These are phyloP conservation scores for Scelioninae gen. 1 DNA, from an alignment of 2,888 invertebrate genomes.

Conservation along the genomic window DNA sequence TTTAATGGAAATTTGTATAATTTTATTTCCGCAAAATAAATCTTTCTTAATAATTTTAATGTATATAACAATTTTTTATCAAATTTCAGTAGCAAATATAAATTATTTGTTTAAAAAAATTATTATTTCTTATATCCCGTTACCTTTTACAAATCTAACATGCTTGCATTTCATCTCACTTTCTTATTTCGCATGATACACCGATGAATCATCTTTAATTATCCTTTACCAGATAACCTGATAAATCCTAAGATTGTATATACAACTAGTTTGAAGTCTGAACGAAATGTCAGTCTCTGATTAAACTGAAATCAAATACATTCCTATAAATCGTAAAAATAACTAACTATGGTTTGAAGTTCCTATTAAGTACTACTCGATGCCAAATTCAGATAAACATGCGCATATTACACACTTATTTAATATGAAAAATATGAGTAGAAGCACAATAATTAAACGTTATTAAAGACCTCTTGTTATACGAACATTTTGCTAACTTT, in stretches of 20 bases:
- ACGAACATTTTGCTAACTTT: neutral
- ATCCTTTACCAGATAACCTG: conserved; percentile 54
- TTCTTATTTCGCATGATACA: conserved; percentile 43
- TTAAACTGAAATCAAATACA: conserved; percentile 50
- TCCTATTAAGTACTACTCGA: conserved; percentile 15
- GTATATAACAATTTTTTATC: too few relatives aligned
- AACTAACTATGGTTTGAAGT: neutral
- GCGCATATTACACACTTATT: neutral
- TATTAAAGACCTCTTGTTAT: neutral
- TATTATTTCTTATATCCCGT: too few relatives aligned
- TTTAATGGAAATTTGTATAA: too few relatives aligned
- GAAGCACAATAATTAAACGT: neutral
- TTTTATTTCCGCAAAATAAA: too few relatives aligned
- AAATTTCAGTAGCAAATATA: too few relatives aligned
- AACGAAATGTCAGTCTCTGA: conserved; percentile 51
- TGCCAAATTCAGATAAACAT: conserved; percentile 23
- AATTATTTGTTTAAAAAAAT: too few relatives aligned
- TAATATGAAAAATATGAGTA: conserved; percentile 14
- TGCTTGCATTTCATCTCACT: conserved; percentile 26
- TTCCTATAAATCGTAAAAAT: conserved; percentile 41
- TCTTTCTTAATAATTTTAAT: too few relatives aligned
- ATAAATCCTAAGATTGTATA: conserved; percentile 45
- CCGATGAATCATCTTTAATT: conserved; percentile 65
- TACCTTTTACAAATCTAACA: neutral
- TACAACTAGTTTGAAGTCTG: conserved; percentile 19